phyloP scores from a whole-genome alignment of 2,888 invertebrate species.

The Orchestes rusci region DNA sequence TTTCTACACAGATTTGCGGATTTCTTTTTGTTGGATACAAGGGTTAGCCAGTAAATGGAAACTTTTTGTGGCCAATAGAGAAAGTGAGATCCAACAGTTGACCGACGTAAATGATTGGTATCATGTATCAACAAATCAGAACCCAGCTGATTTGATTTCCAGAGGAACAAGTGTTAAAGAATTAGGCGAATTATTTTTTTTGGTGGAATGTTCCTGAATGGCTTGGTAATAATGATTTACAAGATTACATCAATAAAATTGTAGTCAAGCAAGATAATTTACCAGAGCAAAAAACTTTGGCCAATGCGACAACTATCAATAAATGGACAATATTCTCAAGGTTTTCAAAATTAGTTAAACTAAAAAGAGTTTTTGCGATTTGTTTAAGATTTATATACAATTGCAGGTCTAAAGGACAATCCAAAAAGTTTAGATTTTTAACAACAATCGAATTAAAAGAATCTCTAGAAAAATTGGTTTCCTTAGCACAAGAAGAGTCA shows the following conservation, averaged over 20 bases:
- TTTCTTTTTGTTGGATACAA: slow-evolving; percentile 5
- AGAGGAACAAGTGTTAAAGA: too few species aligned
- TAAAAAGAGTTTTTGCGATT: background rate
- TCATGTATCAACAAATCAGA: slow-evolving; percentile 14
- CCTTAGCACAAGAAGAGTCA: background rate
- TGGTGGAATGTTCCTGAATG: too few species aligned
- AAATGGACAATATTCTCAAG: too few species aligned
- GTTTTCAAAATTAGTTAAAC: background rate
- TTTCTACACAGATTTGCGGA: slow-evolving; percentile 24
- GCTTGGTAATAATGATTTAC: too few species aligned
- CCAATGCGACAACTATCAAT: too few species aligned
- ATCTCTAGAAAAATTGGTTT: background rate
- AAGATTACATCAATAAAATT: too few species aligned
- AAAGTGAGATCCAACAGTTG: too few species aligned
- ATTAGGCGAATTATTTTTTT: too few species aligned
- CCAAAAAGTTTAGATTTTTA: background rate
- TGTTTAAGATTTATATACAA: background rate
- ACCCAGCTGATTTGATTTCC: slow-evolving; percentile 1
- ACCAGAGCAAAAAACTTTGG: too few species aligned
- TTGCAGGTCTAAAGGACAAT: background rate
- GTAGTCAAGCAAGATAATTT: too few species aligned
- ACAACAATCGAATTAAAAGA: background rate
- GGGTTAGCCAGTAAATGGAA: slow-evolving; percentile 6
- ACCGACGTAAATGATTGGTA: slow-evolving; percentile 10
- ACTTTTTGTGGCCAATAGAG: too few species aligned